These are phyloP conservation scores for Latheticus oryzae DNA, from an alignment of 2,888 invertebrate genomes.

Conservation along the genomic window DNA sequence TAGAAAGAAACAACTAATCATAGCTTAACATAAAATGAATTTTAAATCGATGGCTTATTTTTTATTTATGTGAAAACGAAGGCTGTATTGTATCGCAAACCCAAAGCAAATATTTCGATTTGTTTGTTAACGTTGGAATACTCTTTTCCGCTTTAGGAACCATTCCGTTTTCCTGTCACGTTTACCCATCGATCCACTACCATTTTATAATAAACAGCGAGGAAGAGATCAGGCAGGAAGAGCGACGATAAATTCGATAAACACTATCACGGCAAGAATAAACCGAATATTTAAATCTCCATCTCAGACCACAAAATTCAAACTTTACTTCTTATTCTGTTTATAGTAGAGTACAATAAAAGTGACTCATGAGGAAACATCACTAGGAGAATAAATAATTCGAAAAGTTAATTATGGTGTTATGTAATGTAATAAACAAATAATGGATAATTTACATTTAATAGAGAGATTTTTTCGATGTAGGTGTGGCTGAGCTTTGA, in stretches of 20 bases:
- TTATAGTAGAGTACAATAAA: too few species aligned
- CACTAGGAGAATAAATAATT: conserved; percentile 1
- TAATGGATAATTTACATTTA: too few species aligned
- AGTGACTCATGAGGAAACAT: conserved; percentile 27
- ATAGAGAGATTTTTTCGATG: too few species aligned
- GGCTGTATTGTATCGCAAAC: too few species aligned
- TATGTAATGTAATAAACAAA: too few species aligned
- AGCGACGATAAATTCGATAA: conserved; percentile 30
- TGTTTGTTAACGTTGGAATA: conserved; percentile 22
- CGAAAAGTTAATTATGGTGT: too few species aligned
- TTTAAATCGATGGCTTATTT: too few species aligned
- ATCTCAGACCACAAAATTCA: conserved; percentile 1
- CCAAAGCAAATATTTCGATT: conserved; percentile 7
- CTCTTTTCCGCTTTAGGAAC: conserved; percentile 11
- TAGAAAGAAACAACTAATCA: too few species aligned
- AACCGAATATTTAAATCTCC: conserved; percentile 19
- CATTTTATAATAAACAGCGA: conserved; percentile 30
- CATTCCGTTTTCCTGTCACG: conserved; percentile 31
- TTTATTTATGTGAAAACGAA: too few species aligned
- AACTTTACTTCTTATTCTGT: not conserved
- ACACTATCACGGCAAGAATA: conserved; percentile 30
- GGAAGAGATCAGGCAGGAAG: conserved; percentile 27
- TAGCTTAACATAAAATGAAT: too few species aligned
- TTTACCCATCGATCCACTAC: conserved; percentile 24
- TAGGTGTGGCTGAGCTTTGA: too few species aligned